Percentiles rank a stretch among this genome's conserved stretches.
Evolutionary conservation across 2,113 vertebrate genomes (phyloP).

Genomic region (Phyllopteryx taeniolatus): DNA sequence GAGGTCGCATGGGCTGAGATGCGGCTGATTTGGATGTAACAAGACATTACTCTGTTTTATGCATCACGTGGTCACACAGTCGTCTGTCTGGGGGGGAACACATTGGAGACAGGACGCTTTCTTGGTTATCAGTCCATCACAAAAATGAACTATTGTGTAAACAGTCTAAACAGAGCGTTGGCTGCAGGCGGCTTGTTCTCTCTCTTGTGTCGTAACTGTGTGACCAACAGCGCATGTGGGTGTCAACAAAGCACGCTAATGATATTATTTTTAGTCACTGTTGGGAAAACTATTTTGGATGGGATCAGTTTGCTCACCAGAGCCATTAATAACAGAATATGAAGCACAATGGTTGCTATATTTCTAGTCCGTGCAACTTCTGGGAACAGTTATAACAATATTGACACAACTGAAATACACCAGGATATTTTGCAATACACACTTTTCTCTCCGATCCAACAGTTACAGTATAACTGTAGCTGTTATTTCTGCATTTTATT

Average conservation of each 20-base stretch:
- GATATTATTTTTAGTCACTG: slow-evolving; percentile 26
- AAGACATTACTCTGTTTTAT: neutral
- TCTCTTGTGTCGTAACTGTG: neutral
- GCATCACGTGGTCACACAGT: slow-evolving; percentile 9
- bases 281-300: slow-evolving; percentile 20
- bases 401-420: slow-evolving; percentile 34
- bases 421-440: slow-evolving; percentile 17
- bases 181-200: slow-evolving; percentile 32
- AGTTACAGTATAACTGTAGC: neutral
- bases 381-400: slow-evolving; percentile 14
- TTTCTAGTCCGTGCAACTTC: slow-evolving; percentile 8
- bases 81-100: neutral
- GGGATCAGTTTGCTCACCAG: slow-evolving; percentile 27
- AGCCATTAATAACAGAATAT: slow-evolving; percentile 7
- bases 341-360: slow-evolving; percentile 8
- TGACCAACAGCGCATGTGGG: slow-evolving; percentile 11
- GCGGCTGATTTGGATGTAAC: slow-evolving; percentile 11
- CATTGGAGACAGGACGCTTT: neutral
- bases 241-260: slow-evolving; percentile 24
- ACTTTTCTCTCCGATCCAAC: slow-evolving; percentile 3
- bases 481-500: neutral
- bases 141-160: slow-evolving; percentile 47
- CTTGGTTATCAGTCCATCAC: slow-evolving; percentile 35
- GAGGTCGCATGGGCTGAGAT: neutral
- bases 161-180: slow-evolving; percentile 39